A percentile compares a stretch with the other conserved stretches of the same genome.
These are phyloP conservation scores for Tonatia bakeri DNA, from an alignment of 2,113 vertebrate genomes.

Conservation along the genomic window DNA sequence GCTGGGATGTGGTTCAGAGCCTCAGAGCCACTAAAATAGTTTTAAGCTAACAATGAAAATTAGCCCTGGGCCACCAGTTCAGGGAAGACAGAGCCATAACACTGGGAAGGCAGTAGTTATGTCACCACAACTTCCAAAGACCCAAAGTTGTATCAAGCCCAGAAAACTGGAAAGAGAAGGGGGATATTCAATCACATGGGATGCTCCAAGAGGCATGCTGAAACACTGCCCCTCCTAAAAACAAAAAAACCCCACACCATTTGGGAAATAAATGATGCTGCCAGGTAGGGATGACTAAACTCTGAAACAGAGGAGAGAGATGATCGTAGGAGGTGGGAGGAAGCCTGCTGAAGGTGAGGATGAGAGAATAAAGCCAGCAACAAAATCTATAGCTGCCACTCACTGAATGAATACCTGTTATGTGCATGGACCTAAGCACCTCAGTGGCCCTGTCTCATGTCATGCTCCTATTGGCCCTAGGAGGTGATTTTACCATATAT, in stretches of 20 bases:
- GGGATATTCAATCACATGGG: neutral
- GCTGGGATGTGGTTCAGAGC: neutral
- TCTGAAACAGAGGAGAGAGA: neutral
- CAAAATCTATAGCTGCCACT: neutral
- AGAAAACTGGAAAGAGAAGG: neutral
- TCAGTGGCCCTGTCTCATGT: accelerated
- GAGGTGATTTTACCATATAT: neutral
- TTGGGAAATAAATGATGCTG: neutral
- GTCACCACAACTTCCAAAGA: neutral
- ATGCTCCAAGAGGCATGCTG: neutral
- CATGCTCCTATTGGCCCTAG: accelerated
- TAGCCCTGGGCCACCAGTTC: neutral
- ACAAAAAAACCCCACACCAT: neutral
- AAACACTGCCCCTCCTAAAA: too few species aligned
- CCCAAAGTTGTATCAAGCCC: neutral
- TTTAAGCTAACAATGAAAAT: neutral
- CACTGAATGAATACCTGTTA: neutral
- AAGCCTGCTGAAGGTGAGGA: neutral
- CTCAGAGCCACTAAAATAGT: neutral
- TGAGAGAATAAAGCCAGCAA: neutral
- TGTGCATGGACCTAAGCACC: accelerated
- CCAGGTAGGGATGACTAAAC: neutral
- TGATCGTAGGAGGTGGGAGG: neutral
- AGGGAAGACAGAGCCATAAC: neutral
- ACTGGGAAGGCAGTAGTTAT: neutral